Conservation (phyloP, 2,113 vertebrate genomes). For the Delphinapterus leucas region DNA sequence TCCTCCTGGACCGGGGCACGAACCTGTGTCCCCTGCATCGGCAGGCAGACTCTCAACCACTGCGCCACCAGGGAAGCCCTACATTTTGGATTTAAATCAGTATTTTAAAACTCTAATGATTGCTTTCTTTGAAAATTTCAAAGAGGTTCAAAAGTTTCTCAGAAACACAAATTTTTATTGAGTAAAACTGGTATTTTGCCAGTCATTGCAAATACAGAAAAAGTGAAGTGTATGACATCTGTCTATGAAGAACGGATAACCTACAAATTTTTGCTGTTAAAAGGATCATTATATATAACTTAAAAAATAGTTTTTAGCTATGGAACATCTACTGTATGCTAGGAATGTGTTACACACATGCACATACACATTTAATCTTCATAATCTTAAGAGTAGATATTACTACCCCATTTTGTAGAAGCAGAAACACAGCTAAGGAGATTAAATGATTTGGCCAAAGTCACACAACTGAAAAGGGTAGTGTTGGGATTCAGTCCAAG, state of each 20-base stretch:
- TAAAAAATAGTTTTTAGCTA: not conserved
- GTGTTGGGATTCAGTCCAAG: not conserved
- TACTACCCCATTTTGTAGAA: not conserved
- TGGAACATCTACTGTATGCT: not conserved
- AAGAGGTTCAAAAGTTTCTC: not conserved
- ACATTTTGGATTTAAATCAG: not conserved
- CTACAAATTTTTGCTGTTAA: not conserved
- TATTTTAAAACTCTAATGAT: not conserved
- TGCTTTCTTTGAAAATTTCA: constrained; percentile 3
- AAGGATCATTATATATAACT: not conserved
- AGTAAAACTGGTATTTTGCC: not conserved
- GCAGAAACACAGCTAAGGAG: not conserved
- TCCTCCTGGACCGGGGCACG: too few relatives aligned
- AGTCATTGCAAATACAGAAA: not conserved
- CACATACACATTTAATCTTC: not conserved
- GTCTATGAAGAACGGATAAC: not conserved
- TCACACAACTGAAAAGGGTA: not conserved
- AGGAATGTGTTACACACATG: not conserved
- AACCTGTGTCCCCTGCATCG: too few relatives aligned
- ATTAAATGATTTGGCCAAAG: not conserved
- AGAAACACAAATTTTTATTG: not conserved
- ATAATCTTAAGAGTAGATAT: not conserved
- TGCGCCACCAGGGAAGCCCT: too few relatives aligned
- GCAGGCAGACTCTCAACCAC: too few relatives aligned
- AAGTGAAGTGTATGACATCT: not conserved